Conservation (phyloP, 2,888 invertebrate genomes). For the Caenorhabditis sinica region DNA sequence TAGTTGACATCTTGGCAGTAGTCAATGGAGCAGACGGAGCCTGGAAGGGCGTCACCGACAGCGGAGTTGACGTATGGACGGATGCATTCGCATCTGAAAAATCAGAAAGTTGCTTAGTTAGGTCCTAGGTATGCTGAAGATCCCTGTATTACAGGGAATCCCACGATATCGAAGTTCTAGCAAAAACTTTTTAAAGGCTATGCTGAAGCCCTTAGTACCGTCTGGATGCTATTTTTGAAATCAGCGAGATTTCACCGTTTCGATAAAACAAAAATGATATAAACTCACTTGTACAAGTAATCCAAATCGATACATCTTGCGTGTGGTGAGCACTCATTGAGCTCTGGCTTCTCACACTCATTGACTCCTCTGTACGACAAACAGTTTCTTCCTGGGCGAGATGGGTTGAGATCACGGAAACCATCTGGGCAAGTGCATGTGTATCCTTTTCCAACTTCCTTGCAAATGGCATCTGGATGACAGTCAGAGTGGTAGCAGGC, state of each 20-base stretch:
- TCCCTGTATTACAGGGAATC: no score
- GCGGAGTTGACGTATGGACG: slow-evolving; percentile 77
- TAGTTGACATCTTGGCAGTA: slow-evolving; percentile 86
- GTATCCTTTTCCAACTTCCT: slow-evolving; percentile 71
- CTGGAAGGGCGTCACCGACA: slow-evolving; percentile 70
- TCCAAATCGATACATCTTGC: slow-evolving; percentile 78
- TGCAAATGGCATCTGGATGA: slow-evolving; percentile 74
- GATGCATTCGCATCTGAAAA: slow-evolving; percentile 76
- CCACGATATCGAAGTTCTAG: no score
- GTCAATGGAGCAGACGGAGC: slow-evolving; percentile 84
- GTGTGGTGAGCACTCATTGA: slow-evolving; percentile 79
- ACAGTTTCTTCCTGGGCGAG: slow-evolving; percentile 75
- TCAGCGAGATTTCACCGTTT: neutral
- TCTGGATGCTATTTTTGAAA: no score
- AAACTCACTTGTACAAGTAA: slow-evolving; percentile 74
- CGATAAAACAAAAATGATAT: neutral
- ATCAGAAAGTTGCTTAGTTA: no score
- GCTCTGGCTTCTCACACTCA: slow-evolving; percentile 76
- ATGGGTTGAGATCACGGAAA: slow-evolving; percentile 78
- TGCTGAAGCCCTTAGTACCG: no score
- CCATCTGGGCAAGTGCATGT: slow-evolving; percentile 69
- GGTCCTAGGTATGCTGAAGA: no score
- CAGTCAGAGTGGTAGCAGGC: slow-evolving; percentile 77
- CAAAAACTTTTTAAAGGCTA: no score
- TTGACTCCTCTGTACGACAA: slow-evolving; percentile 75